Base-by-base conservation (phyloP, 2,888 invertebrate species). In the Embidobia sp. region DNA sequence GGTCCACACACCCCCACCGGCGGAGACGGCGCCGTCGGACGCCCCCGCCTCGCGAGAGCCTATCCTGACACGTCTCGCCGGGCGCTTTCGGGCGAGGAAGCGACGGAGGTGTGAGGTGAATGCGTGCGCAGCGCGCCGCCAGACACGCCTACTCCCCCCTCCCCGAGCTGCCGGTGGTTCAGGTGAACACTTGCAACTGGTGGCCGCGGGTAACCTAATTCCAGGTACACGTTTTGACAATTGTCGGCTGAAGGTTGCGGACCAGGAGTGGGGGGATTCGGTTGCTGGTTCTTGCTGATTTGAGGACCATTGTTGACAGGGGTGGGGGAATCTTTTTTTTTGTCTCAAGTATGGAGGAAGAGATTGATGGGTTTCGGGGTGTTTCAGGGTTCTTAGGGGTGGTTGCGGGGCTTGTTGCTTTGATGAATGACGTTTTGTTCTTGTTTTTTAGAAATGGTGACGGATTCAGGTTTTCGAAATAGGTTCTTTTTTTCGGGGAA, bases 31-130 rank as follows among this genome's bases (percentile, higher is more conserved):
- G 49, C 10, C 31, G 31, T 44, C 40, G 59, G 18, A 57, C 69
- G 69, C 76, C 49, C 55, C 57, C 70, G 69, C 49, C 69, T 33
- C 59, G 69, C 29, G 7, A 16, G 49, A 42, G 64, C 59, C 64
- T 61, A 63, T 55, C 75, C 64, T 57, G 67, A 29, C 44, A 19
- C 33, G 15, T 53, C 49, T 22, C 27, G 37, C 40, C 37, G 10
- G 18, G 53, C 6, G 33, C 49, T 63, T 22, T 51, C 26, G 73
- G 61, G 27, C 27, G 27, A 8, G 27, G 27, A 27, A 82, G 77
- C 76, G 77, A 80, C 74, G 82, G 80, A 84, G 83, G 83, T 84
- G 81, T 84, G 84, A 85, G 84, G 84, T 86, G 82, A 84, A 83
- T 82, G 84, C 84, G 82, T 83, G 81, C 80, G 82, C 79, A 83